Conservation (phyloP, 2,797 vertebrate genomes). For the Hylomyscus alleni region DNA sequence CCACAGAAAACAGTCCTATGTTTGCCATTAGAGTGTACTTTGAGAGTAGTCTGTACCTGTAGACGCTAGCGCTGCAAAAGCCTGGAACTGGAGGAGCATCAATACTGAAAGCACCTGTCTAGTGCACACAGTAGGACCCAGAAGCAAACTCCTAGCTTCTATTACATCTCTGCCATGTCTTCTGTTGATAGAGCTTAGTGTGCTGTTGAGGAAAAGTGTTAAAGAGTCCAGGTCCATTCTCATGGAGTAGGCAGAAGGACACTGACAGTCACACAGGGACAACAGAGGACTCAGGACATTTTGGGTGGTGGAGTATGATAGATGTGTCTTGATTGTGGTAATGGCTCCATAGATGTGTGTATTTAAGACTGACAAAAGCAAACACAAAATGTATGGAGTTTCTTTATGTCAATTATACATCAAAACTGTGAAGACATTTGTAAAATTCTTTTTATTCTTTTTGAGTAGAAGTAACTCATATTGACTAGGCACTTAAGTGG, state of each 20-base stretch:
- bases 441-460: neutral
- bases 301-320: neutral
- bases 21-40: neutral
- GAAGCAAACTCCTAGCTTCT: neutral
- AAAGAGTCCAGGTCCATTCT: neutral
- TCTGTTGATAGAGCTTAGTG: neutral
- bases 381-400: neutral
- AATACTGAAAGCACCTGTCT: neutral
- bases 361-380: neutral
- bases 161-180: neutral
- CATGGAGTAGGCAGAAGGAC: neutral
- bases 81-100: neutral
- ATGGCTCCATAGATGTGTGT: neutral
- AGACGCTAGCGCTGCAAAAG: too few relatives aligned
- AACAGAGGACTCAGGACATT: neutral
- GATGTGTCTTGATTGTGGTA: neutral
- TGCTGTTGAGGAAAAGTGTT: neutral
- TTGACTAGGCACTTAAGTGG: neutral
- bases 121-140: accelerated
- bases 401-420: neutral
- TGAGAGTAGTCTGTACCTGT: neutral
- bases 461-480: neutral
- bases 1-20: neutral
- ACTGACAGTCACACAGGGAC: neutral
- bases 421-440: neutral